These are phyloP conservation scores for Brachionus paranguensis DNA, from an alignment of 1,140 invertebrate species.

Conservation along the genomic window DNA sequence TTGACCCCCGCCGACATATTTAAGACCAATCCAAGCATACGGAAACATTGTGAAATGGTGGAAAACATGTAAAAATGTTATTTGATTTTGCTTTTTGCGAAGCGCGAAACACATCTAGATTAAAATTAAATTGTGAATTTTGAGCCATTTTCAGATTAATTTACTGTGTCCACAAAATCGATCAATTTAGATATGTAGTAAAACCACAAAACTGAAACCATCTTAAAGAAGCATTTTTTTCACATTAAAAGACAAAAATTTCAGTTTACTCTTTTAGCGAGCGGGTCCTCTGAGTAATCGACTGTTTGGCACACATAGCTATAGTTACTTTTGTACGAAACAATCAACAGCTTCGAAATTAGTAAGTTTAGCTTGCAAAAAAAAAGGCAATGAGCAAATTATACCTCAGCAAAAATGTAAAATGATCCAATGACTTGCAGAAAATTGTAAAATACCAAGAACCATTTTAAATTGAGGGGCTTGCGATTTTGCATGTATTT, in stretches of 20 bases:
- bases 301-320: conserved; percentile 20
- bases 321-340: conserved; percentile 14
- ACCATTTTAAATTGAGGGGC: neutral
- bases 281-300: conserved; percentile 24
- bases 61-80: conserved; percentile 68
- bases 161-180: conserved; percentile 37
- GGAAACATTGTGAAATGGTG: conserved; percentile 60
- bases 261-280: conserved; percentile 2
- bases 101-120: conserved; percentile 53
- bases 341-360: conserved; percentile 5
- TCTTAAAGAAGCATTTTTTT: neutral
- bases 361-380: neutral
- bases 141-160: neutral
- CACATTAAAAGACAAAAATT: neutral
- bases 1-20: conserved; percentile 45
- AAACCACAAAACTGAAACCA: conserved; percentile 34
- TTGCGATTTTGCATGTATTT: conserved; percentile 17
- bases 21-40: conserved; percentile 46
- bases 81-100: conserved; percentile 68
- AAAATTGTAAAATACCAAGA: conserved; percentile 39
- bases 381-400: neutral
- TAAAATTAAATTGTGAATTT: neutral
- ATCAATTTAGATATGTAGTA: conserved; percentile 28
- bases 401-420: conserved; percentile 34
- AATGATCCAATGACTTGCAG: conserved; percentile 18